Base-by-base conservation (phyloP, 2,797 vertebrate species). In the Enteromius afrohamiltoni region DNA sequence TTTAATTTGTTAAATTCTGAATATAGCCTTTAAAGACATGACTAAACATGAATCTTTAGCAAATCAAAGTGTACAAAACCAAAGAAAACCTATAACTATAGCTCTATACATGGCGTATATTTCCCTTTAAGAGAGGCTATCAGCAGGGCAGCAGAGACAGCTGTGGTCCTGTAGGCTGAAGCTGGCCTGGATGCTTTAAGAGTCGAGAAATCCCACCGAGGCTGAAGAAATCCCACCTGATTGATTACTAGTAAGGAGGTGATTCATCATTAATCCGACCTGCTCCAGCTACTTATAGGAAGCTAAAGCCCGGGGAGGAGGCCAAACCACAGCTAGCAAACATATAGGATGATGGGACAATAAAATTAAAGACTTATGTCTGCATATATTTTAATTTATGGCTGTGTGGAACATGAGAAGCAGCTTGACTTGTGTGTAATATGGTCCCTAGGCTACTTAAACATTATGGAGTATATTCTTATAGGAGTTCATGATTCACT, bases 171-270 rank as follows among this genome's bases (percentile, higher is more conserved):
- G 76, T 55, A 53, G 62, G 73, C 42, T 65, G 67, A 70, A 49
- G 47, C 67, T 76, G 83, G 62, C 51, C 64, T 70, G 84, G 45
- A 79, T 86, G 73, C 79, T 78, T 83, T 70, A 53, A 73, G 60
- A 60, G 75, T 49, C 14, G 45, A 64, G 74, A 68, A 76, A 80
- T 83, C 83, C 83, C 85, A 64, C 69, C n/a, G 77, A 68, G 83
- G 55, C 83, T 76, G 23, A 0, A 82, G 88, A 91, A 88, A 89
- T 86, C 88, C 92, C 89, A 91, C 88, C 90, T 78, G 89, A 93
- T 93, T 93, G 92, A 94, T 95, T 92, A 92, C 91, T 86, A 83
- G 88, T 89, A 85, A 87, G 90, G 91, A 91, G 91, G 92, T 91
- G 92, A 90, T 93, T 92, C 91, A 93, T 93, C 91, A 93, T 90